Conservation (phyloP, 2,888 invertebrate genomes). For the Apocheima hispidaria region DNA sequence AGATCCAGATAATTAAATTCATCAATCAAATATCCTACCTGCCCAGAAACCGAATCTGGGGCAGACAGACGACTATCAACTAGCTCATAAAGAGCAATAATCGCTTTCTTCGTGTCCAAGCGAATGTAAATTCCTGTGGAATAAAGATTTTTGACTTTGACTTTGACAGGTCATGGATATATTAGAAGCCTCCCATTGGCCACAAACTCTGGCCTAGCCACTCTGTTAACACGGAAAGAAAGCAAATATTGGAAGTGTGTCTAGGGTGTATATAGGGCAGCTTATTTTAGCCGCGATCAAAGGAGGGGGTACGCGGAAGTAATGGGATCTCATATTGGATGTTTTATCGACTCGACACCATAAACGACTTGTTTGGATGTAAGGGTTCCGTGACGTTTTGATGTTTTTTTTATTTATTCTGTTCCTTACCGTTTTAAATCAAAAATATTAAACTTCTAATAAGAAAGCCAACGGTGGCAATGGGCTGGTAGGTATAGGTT, state of each 20-base stretch:
- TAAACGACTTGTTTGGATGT: constrained; percentile 60
- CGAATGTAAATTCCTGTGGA: too few species aligned
- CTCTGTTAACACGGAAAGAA: background rate
- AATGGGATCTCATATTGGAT: constrained; percentile 41
- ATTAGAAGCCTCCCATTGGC: background rate
- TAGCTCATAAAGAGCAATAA: too few species aligned
- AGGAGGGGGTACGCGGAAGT: constrained; percentile 47
- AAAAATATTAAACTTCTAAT: too few species aligned
- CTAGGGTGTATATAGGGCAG: constrained; percentile 34
- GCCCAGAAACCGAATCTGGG: too few species aligned
- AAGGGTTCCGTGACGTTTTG: constrained; percentile 46
- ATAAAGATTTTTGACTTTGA: too few species aligned
- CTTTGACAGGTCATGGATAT: too few species aligned
- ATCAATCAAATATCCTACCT: too few species aligned
- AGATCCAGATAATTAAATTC: too few species aligned
- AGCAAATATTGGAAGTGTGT: background rate
- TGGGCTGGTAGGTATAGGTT: too few species aligned
- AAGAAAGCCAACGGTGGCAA: too few species aligned
- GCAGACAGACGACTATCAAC: too few species aligned
- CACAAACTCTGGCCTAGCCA: background rate
- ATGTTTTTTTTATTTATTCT: background rate
- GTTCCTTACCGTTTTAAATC: background rate
- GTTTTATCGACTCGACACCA: constrained; percentile 68
- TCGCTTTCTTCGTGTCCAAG: too few species aligned
- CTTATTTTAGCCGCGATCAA: constrained; percentile 45